Base-by-base conservation (phyloP, 2,888 invertebrate genomes). In the Drosophila atripex region DNA sequence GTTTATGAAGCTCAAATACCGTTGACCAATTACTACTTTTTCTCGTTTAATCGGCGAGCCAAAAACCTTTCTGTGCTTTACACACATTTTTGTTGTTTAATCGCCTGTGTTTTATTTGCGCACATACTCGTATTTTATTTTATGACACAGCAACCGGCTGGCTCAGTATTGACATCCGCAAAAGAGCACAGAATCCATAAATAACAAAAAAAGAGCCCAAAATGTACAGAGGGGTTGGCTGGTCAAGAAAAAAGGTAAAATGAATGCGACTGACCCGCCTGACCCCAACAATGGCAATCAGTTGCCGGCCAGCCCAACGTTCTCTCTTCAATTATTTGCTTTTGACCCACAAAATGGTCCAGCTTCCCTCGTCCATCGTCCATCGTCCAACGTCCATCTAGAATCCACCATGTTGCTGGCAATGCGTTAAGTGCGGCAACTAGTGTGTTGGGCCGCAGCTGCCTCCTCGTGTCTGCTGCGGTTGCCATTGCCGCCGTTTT, bases 261-360 rank as follows among this genome's bases (percentile, higher is more conserved):
- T 18, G 28, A 16, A 50, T 38, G 30, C 65, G 43, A 9, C n/a
- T 35, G 35, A 39, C 28, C 59, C 50, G 32, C 18, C 50, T 66
- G 68, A 66, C 66, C 66, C 66, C 68, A 57, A 61, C 47, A 72
- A 54, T 75, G 77, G 64, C 76, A 78, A 71, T 76, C 65, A 66
- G 55, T 66, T 57, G 46, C 28, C 53, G 49, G 35, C 18, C 49
- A 54, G 45, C 35, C 28, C 49, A 43, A 53, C 68, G 52, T 54
- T 64, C 51, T 65, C 71, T 64, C 66, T 68, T 71, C 71, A 65
- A 77, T 69, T 80, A 77, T 76, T 76, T 74, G 72, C 68, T 77
- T 73, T 78, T 69, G 68, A 70, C 71, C 74, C 74, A 69, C 69
- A 76, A 72, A 77, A 55, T 50, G 77, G 32, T 46, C 28, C 18